Percentiles rank a stretch among this genome's conserved stretches.
These are phyloP conservation scores for Dimorphilus gyrociliatus DNA, from an alignment of 2,888 invertebrate genomes.

Conservation along the genomic window DNA sequence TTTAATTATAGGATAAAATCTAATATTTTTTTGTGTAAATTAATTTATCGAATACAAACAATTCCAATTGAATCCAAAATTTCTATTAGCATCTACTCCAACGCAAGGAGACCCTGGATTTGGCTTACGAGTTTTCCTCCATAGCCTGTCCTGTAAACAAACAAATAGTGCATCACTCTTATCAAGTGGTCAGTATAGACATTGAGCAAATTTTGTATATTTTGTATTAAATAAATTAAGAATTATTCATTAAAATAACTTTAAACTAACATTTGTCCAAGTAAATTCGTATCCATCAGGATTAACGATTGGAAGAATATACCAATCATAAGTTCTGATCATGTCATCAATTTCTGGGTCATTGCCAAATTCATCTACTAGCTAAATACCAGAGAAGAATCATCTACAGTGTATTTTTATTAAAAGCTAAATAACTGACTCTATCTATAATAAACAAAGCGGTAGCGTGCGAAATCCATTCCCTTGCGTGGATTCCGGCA, in stretches of 20 bases:
- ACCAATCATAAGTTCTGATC: slow-evolving; percentile 49
- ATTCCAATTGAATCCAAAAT: slow-evolving; percentile 12
- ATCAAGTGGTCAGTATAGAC: too few relatives aligned
- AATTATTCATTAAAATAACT: too few relatives aligned
- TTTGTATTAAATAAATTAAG: too few relatives aligned
- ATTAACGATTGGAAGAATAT: slow-evolving; percentile 33
- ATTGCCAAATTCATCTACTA: slow-evolving; percentile 44
- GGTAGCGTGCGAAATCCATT: slow-evolving; percentile 61
- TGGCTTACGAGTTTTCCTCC: slow-evolving; percentile 8
- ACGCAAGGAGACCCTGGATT: slow-evolving; percentile 6
- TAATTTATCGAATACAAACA: slow-evolving; percentile 7
- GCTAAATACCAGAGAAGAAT: slow-evolving; percentile 23
- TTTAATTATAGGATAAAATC: slow-evolving; percentile 2
- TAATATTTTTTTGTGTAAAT: neutral
- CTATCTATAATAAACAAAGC: slow-evolving; percentile 51
- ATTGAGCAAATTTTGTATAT: too few relatives aligned
- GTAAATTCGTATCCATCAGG: slow-evolving; percentile 23
- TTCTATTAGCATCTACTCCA: slow-evolving; percentile 12
- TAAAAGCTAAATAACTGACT: slow-evolving; percentile 28
- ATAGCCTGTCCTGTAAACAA: slow-evolving; percentile 8
- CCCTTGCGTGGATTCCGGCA: slow-evolving; percentile 54
- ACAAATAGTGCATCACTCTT: too few relatives aligned
- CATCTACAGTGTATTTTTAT: neutral
- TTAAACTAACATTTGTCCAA: slow-evolving; percentile 15
- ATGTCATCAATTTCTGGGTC: slow-evolving; percentile 40